Evolutionary conservation across 1,140 invertebrate genomes (phyloP).

Genomic region (Teleogryllus occipitalis): DNA sequence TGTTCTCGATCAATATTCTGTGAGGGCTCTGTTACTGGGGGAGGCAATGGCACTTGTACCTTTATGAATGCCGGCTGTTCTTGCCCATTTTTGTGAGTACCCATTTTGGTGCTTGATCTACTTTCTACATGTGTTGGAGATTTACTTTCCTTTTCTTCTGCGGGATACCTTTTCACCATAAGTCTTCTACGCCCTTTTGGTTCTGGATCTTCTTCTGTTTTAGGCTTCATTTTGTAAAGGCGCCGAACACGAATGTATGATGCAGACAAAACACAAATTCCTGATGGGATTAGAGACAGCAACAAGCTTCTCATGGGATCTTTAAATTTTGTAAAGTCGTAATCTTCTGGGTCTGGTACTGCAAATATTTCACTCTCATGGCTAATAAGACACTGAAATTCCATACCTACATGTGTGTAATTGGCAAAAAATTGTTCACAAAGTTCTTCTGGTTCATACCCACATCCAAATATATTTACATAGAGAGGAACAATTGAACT

Average conservation of each 20-base stretch:
- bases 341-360: conserved; percentile 12
- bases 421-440: conserved; percentile 29
- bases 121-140: neutral
- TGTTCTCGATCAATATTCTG: conserved; percentile 11
- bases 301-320: neutral
- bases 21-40: neutral
- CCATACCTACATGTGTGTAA: conserved; percentile 15
- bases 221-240: conserved; percentile 19
- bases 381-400: conserved; percentile 17
- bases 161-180: conserved; percentile 15
- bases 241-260: conserved; percentile 21
- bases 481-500: conserved; percentile 24
- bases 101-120: neutral
- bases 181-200: conserved; percentile 23
- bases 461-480: conserved; percentile 34
- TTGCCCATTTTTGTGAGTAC: neutral
- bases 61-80: conserved; percentile 3
- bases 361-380: conserved; percentile 10
- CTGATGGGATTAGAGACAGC: conserved; percentile 14
- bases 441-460: conserved; percentile 31
- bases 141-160: neutral
- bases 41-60: neutral
- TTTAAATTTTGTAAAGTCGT: neutral
- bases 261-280: conserved; percentile 13
- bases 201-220: conserved; percentile 11